Conservation (phyloP, 2,113 vertebrate species). For the Notechis scutatus region DNA sequence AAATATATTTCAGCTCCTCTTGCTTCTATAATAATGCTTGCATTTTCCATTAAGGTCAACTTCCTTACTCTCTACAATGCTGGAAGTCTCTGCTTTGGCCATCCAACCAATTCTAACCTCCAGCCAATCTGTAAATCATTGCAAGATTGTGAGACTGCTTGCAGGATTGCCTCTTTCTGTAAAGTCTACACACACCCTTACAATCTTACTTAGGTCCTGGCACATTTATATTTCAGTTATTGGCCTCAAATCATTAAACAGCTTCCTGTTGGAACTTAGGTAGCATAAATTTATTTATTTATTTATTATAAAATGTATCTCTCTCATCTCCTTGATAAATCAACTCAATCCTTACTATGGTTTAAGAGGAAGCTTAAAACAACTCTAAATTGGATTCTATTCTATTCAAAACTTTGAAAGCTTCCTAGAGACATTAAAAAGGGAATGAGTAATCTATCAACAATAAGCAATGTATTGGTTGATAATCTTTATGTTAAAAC, state of each 20-base stretch:
- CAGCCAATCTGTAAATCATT: neutral
- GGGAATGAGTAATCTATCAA: neutral
- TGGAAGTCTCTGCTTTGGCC: neutral
- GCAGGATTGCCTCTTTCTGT: neutral
- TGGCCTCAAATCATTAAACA: neutral
- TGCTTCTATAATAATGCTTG: neutral
- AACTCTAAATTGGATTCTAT: neutral
- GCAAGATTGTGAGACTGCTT: neutral
- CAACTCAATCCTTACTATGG: neutral
- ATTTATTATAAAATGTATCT: neutral
- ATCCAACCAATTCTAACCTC: neutral
- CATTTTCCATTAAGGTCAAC: neutral
- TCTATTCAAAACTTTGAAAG: neutral
- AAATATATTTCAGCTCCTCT: neutral
- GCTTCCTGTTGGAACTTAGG: neutral
- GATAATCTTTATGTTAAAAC: neutral
- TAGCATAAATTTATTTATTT: neutral
- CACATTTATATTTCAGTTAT: neutral
- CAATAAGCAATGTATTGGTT: neutral
- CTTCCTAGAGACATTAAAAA: neutral
- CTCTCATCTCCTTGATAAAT: neutral
- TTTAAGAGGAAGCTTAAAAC: neutral
- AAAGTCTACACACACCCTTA: neutral
- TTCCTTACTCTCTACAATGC: neutral
- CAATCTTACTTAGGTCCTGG: neutral